These are phyloP conservation scores for Globia sparganii DNA, from an alignment of 2,888 invertebrate species.

Conservation along the genomic window DNA sequence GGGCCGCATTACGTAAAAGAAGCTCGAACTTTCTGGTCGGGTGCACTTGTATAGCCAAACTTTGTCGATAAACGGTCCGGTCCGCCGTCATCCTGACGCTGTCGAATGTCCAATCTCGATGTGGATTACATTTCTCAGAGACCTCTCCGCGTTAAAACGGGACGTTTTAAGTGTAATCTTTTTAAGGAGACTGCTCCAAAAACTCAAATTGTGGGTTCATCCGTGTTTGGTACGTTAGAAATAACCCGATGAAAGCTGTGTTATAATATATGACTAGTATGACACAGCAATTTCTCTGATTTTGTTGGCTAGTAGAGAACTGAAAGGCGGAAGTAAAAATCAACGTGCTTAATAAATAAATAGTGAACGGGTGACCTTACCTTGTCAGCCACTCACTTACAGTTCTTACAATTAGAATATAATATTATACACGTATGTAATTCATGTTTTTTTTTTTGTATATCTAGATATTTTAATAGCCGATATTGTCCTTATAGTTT, in stretches of 20 bases:
- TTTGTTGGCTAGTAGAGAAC: constrained; percentile 26
- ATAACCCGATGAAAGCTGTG: not conserved
- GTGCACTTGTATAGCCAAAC: constrained; percentile 84
- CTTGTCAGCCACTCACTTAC: constrained; percentile 68
- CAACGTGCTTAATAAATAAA: constrained; percentile 58
- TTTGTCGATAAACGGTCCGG: constrained; percentile 80
- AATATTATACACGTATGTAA: constrained; percentile 48
- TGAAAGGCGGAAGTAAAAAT: constrained; percentile 79
- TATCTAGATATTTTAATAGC: not conserved
- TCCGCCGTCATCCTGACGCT: constrained; percentile 80
- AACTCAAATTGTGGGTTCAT: not conserved
- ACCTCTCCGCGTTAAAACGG: constrained; percentile 60
- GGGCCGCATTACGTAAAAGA: constrained; percentile 81
- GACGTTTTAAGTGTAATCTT: constrained; percentile 64
- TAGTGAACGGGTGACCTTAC: constrained; percentile 83
- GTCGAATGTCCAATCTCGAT: constrained; percentile 70
- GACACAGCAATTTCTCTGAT: constrained; percentile 15
- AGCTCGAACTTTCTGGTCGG: constrained; percentile 83
- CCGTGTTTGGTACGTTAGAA: not conserved
- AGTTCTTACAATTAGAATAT: constrained; percentile 59
- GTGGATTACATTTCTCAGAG: constrained; percentile 68
- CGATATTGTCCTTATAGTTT: constrained; percentile 32
- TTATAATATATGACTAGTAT: not conserved
- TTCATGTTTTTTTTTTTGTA: constrained; percentile 44
- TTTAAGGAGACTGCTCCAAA: constrained; percentile 4